phyloP scores from a whole-genome alignment of 2,113 vertebrate genomes.

The Nycticorax nycticorax region DNA sequence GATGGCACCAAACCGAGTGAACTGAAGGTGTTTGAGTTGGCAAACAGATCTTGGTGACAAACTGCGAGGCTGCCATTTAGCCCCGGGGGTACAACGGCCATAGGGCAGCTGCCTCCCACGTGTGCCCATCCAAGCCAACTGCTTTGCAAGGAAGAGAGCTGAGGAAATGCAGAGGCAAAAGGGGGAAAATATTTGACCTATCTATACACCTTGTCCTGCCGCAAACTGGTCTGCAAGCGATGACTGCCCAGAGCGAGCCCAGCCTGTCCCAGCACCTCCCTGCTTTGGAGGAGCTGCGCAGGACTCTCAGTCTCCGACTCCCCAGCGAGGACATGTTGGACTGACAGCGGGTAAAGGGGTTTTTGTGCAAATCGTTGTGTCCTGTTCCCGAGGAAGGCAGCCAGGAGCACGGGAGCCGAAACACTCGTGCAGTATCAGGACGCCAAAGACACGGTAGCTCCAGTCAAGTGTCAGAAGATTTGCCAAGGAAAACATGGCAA shows the following conservation, averaged over 20 bases:
- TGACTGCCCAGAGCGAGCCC: not conserved
- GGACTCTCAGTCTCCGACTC: not conserved
- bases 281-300: not conserved
- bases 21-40: not conserved
- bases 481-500: slow-evolving; percentile 64
- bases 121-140: not conserved
- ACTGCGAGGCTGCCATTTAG: not conserved
- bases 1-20: not conserved
- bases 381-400: slow-evolving; percentile 1
- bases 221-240: not conserved
- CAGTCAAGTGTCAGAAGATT: slow-evolving; percentile 32
- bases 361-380: not conserved
- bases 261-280: not conserved
- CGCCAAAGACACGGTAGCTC: slow-evolving; percentile 20
- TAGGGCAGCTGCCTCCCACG: not conserved
- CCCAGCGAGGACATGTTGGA: not conserved
- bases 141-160: not conserved
- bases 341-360: not conserved
- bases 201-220: not conserved
- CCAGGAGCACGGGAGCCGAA: slow-evolving; percentile 2
- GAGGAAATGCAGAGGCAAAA: not conserved
- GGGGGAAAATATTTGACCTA: not conserved
- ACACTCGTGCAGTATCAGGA: slow-evolving; percentile 8
- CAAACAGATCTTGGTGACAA: not conserved
- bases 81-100: not conserved